Evolutionary conservation across 1,140 invertebrate genomes (phyloP).

Genomic region (Brachionus rotundiformis): DNA sequence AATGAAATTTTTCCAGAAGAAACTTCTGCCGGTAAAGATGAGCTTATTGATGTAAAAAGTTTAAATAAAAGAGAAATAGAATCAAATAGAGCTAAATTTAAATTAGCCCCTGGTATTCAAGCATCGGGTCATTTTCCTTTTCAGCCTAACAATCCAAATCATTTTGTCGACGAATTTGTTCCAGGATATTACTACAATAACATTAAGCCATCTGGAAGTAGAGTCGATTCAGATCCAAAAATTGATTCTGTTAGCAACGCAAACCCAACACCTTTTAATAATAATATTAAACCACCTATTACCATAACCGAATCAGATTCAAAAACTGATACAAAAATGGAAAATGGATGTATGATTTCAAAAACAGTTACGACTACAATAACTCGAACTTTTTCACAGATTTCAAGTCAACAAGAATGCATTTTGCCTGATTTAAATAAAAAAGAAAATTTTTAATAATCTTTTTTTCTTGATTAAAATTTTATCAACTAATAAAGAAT

Average conservation of each 20-base stretch:
- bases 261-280: background rate
- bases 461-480: too few species aligned
- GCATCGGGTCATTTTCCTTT: background rate
- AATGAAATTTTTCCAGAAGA: too few species aligned
- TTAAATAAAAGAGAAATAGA: background rate
- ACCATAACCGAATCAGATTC: background rate
- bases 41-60: background rate
- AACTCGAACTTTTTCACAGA: background rate
- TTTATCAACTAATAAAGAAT: too few species aligned
- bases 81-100: background rate
- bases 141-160: background rate
- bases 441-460: background rate
- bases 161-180: too few species aligned
- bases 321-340: slow-evolving; percentile 7
- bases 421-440: background rate
- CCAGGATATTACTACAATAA: too few species aligned
- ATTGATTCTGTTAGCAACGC: too few species aligned
- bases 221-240: too few species aligned
- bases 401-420: background rate
- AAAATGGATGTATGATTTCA: background rate
- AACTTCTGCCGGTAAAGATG: background rate
- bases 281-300: background rate
- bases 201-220: too few species aligned
- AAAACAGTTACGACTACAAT: background rate
- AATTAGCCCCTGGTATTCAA: background rate